phyloP scores from a whole-genome alignment of 2,888 invertebrate genomes.

The Tholera decimalis region DNA sequence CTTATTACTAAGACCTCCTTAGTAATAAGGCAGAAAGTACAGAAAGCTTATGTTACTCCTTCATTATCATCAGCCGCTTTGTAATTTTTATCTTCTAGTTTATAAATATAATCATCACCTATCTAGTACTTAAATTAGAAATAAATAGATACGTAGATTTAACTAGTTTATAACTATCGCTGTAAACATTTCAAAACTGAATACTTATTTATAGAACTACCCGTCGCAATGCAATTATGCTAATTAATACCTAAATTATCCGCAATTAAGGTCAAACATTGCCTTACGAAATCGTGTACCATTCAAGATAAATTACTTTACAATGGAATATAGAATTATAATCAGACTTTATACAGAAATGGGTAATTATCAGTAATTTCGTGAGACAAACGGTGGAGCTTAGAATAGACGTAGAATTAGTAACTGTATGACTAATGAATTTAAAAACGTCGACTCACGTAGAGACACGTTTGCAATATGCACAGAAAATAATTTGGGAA shows the following conservation, averaged over 20 bases:
- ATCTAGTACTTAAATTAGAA: not conserved
- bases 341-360: constrained; percentile 8
- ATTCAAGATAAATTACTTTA: constrained; percentile 24
- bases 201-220: not conserved
- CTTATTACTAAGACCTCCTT: no score
- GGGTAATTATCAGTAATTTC: constrained; percentile 12
- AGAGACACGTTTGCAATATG: not conserved
- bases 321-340: constrained; percentile 15
- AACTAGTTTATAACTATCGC: not conserved
- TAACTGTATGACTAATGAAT: not conserved
- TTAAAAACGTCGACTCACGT: constrained; percentile 2
- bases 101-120: no score
- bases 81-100: not conserved
- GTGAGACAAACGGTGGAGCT: not conserved
- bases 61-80: not conserved
- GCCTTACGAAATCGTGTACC: constrained; percentile 5
- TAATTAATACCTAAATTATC: constrained; percentile 33
- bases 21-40: no score
- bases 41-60: no score
- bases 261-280: constrained; percentile 16
- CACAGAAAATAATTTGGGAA: not conserved
- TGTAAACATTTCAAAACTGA: constrained; percentile 1
- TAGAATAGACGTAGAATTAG: not conserved
- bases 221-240: constrained; percentile 20
- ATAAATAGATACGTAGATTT: not conserved